phyloP scores from a whole-genome alignment of 2,113 vertebrate genomes.

The Orycteropus afer region DNA sequence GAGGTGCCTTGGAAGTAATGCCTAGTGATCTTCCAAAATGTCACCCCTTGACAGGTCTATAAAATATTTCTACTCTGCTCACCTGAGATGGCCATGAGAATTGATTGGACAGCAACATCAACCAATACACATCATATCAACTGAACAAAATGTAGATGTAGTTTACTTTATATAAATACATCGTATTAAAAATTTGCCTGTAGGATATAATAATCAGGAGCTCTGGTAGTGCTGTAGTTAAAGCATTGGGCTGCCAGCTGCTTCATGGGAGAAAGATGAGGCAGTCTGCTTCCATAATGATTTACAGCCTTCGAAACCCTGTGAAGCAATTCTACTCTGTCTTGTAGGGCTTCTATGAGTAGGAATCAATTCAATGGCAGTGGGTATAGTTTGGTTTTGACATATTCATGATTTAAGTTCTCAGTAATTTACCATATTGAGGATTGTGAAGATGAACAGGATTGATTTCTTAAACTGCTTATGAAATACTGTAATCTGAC shows the following conservation, averaged over 20 bases:
- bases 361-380: no score
- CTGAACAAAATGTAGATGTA: neutral
- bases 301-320: no score
- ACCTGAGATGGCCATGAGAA: neutral
- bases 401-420: neutral
- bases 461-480: neutral
- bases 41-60: neutral
- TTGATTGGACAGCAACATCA: neutral
- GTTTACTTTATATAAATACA: neutral
- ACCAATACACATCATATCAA: neutral
- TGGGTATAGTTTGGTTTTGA: no score
- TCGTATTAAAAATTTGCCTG: neutral
- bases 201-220: neutral
- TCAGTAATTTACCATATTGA: neutral
- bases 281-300: no score
- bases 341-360: no score
- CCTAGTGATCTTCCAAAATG: neutral
- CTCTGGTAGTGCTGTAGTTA: no score
- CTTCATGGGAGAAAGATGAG: no score
- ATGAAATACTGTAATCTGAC: neutral
- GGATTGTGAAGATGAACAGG: neutral
- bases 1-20: neutral
- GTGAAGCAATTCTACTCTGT: no score
- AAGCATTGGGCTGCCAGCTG: no score
- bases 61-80: neutral